These are phyloP conservation scores for Acestrorhynchus altus DNA, from an alignment of 2,797 vertebrate species.

Conservation along the genomic window DNA sequence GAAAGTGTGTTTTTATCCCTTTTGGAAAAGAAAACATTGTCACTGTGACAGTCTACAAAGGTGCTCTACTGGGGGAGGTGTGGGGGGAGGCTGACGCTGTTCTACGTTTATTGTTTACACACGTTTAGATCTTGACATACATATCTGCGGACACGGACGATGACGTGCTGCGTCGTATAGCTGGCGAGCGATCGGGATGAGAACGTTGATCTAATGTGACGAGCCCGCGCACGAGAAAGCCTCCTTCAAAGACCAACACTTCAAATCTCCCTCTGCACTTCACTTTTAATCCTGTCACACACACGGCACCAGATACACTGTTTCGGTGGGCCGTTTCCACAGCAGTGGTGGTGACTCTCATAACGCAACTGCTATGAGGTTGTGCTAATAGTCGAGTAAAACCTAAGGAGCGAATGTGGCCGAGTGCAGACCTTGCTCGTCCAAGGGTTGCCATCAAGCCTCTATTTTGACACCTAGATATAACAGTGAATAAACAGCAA, in stretches of 20 bases:
- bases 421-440: too few species aligned
- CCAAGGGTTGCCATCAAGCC: not conserved
- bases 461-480: too few species aligned
- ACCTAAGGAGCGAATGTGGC: not conserved
- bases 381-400: not conserved
- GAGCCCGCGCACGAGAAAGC: constrained; percentile 40
- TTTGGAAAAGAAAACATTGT: not conserved
- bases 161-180: constrained; percentile 51
- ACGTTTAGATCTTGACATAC: constrained; percentile 64
- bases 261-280: constrained; percentile 41
- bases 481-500: too few species aligned
- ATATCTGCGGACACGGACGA: constrained; percentile 59
- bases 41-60: constrained; percentile 24
- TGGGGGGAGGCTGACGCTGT: not conserved
- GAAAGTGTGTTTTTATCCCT: constrained; percentile 2
- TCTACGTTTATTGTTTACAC: constrained; percentile 57
- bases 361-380: not conserved
- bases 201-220: constrained; percentile 56
- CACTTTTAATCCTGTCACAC: constrained; percentile 41
- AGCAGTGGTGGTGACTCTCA: not conserved
- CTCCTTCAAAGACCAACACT: constrained; percentile 50
- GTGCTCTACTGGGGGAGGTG: not conserved
- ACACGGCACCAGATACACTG: constrained; percentile 27
- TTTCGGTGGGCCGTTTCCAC: not conserved
- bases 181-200: constrained; percentile 64